phyloP scores from a whole-genome alignment of 2,113 vertebrate genomes.

The Melanotaenia duboulayi region DNA sequence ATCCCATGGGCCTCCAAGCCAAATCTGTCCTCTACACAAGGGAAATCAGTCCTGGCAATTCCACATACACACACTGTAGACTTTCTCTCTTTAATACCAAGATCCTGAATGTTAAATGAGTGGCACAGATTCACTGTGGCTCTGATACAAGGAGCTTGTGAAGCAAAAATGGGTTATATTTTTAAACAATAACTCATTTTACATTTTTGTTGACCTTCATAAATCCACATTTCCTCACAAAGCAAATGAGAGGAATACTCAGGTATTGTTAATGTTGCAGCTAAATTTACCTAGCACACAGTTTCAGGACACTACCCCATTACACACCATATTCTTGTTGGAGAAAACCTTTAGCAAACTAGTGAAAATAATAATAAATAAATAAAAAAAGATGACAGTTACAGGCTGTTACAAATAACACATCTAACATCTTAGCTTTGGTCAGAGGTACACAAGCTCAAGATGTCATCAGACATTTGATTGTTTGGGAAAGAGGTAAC shows the following conservation, averaged over 20 bases:
- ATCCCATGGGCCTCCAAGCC: conserved; percentile 53
- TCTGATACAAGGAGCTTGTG: conserved; percentile 18
- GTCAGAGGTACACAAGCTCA: too few species aligned
- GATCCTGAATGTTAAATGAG: conserved; percentile 38
- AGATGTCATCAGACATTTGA: too few species aligned
- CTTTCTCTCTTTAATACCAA: conserved; percentile 36
- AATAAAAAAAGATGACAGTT: too few species aligned
- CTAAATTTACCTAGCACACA: too few species aligned
- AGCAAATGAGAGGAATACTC: conserved; percentile 5
- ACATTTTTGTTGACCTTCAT: not conserved
- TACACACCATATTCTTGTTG: too few species aligned
- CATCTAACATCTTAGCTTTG: too few species aligned
- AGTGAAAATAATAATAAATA: too few species aligned
- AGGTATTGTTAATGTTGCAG: not conserved
- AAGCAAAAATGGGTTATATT: conserved; percentile 7
- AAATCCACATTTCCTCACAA: not conserved
- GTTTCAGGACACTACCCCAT: too few species aligned
- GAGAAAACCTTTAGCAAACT: too few species aligned
- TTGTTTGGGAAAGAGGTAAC: too few species aligned
- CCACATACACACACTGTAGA: conserved; percentile 19
- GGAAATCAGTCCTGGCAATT: conserved; percentile 55
- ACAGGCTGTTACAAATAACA: too few species aligned
- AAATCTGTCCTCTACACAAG: conserved; percentile 56
- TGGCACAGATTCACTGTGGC: conserved; percentile 20
- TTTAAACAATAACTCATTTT: conserved; percentile 26